These are phyloP conservation scores for Crax fasciolata DNA, from an alignment of 2,797 vertebrate species.

Conservation along the genomic window DNA sequence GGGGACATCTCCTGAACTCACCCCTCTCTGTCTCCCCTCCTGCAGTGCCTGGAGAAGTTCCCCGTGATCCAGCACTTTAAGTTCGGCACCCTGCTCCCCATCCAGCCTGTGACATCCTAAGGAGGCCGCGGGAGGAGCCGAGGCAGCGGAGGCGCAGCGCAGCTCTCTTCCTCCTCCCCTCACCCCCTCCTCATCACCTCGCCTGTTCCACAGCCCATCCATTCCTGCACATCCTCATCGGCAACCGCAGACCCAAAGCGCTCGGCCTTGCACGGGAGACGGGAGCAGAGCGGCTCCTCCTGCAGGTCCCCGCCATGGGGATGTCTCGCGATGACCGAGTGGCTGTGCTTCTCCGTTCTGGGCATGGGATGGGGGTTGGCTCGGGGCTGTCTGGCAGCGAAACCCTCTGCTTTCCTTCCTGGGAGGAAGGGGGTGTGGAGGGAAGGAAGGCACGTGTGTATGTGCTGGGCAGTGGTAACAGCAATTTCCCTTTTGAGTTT, in stretches of 20 bases:
- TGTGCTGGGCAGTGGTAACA: constrained; percentile 48
- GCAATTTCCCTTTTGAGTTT: constrained; percentile 55
- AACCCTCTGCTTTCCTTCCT: neutral
- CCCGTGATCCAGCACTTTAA: constrained; percentile 99
- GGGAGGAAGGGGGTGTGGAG: constrained; percentile 15
- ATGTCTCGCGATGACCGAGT: neutral
- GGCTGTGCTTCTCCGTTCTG: neutral
- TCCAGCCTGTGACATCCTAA: constrained; percentile 92
- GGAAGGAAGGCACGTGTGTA: constrained; percentile 39
- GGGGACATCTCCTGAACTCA: constrained; percentile 22
- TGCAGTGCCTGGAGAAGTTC: constrained; percentile 98
- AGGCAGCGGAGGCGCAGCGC: constrained; percentile 53
- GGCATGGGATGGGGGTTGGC: neutral
- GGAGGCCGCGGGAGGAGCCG: neutral
- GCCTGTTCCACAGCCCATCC: neutral
- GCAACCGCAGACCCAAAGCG: constrained; percentile 11
- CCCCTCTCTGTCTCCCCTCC: constrained; percentile 18
- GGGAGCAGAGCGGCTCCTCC: constrained; percentile 43
- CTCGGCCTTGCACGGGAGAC: constrained; percentile 18
- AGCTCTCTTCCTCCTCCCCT: constrained; percentile 28
- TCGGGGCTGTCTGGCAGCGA: neutral
- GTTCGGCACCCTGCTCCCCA: constrained; percentile 96
- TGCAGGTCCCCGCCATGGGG: neutral
- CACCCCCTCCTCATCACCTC: constrained; percentile 40
- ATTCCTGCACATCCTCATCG: constrained; percentile 51